These are phyloP conservation scores for Uromys caudimaculatus DNA, from an alignment of 2,797 vertebrate genomes.

Conservation along the genomic window DNA sequence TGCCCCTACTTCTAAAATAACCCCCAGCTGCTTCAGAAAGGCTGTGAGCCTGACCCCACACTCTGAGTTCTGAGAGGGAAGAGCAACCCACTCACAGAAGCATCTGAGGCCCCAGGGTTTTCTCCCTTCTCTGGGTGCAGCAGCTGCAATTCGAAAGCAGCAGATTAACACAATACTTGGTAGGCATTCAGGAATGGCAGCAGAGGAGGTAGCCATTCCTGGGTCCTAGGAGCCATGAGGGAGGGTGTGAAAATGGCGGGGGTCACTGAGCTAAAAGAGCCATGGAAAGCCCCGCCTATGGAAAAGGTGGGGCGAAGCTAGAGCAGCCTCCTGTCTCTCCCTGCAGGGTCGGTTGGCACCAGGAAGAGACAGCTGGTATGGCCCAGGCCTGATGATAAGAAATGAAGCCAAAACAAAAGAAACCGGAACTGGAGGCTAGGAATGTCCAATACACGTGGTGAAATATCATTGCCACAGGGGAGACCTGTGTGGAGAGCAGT, in stretches of 20 bases:
- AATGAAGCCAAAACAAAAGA: slow-evolving; percentile 14
- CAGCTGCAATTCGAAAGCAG: slow-evolving; percentile 69
- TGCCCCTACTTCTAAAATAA: slow-evolving; percentile 77
- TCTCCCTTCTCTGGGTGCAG: slow-evolving; percentile 37
- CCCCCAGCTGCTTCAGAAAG: slow-evolving; percentile 77
- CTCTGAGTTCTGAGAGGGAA: slow-evolving; percentile 52
- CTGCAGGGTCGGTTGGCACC: background rate
- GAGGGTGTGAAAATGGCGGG: background rate
- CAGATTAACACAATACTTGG: slow-evolving; percentile 8
- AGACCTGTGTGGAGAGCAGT: background rate
- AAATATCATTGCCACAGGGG: background rate
- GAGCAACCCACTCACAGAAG: slow-evolving; percentile 72
- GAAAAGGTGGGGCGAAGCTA: background rate
- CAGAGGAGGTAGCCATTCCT: slow-evolving; percentile 64
- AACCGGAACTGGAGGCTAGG: background rate
- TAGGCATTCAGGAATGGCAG: slow-evolving; percentile 65
- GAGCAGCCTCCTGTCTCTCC: background rate
- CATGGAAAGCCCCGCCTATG: slow-evolving; percentile 62
- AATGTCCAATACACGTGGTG: background rate
- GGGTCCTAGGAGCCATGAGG: background rate
- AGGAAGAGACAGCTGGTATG: slow-evolving; percentile 48
- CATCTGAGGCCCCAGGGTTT: slow-evolving; percentile 64
- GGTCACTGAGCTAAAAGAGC: background rate
- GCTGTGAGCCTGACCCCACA: slow-evolving; percentile 20
- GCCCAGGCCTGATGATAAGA: background rate